Percentiles rank a stretch among this genome's conserved stretches.
Conservation (phyloP, 2,113 vertebrate genomes). For the Ceyx cyanopectus region DNA sequence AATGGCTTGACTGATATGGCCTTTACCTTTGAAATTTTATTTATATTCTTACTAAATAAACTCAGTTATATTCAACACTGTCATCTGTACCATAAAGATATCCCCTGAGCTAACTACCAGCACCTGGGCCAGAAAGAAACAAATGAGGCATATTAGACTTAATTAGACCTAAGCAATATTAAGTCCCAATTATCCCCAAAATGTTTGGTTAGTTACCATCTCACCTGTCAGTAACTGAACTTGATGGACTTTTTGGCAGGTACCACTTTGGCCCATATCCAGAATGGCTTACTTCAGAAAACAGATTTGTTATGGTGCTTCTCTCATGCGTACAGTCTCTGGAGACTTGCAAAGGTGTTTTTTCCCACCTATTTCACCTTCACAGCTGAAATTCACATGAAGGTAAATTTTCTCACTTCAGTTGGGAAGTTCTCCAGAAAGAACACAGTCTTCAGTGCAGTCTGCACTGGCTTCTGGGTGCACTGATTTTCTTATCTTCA, state of each 20-base stretch:
- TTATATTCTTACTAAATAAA: slow-evolving; percentile 1
- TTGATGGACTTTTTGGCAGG: not conserved
- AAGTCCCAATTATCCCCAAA: not conserved
- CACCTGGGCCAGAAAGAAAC: not conserved
- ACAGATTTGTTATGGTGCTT: not conserved
- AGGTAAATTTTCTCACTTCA: not conserved
- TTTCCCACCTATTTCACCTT: not conserved
- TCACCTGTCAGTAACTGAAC: not conserved
- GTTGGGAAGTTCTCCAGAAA: not conserved
- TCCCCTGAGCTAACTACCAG: not conserved
- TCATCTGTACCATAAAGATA: not conserved
- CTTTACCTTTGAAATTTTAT: not conserved
- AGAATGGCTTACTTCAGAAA: not conserved
- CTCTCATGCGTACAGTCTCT: not conserved
- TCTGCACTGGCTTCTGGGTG: not conserved
- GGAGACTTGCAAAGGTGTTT: not conserved
- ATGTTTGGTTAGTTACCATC: not conserved
- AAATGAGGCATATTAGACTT: not conserved
- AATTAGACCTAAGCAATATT: not conserved
- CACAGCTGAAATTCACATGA: not conserved
- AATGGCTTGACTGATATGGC: not conserved
- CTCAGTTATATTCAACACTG: not conserved
- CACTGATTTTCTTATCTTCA: not conserved
- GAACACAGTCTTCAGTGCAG: not conserved
- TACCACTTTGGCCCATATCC: not conserved